Evolutionary conservation across 1,140 invertebrate genomes (phyloP).

Genomic region (Drosophila cardini): DNA sequence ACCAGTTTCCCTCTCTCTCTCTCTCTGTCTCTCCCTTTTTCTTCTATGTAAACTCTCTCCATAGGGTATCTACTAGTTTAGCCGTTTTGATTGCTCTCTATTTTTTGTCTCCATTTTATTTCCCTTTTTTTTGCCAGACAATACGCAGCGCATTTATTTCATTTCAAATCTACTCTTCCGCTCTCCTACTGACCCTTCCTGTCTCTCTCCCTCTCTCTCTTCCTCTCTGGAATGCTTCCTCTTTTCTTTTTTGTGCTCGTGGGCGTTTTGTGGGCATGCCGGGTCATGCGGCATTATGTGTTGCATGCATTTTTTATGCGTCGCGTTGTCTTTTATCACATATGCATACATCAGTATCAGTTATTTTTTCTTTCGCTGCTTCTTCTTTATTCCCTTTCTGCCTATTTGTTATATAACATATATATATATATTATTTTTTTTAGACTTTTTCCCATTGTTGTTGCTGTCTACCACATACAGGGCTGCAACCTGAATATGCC

Average conservation of each 20-base stretch:
- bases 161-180: slow-evolving; percentile 39
- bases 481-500: slow-evolving; percentile 45
- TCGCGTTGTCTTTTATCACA: slow-evolving; percentile 74
- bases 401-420: slow-evolving; percentile 14
- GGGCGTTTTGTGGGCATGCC: slow-evolving; percentile 58
- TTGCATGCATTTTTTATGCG: slow-evolving; percentile 76
- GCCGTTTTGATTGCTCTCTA: background rate
- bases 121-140: slow-evolving; percentile 68
- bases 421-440: slow-evolving; percentile 24
- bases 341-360: slow-evolving; percentile 66
- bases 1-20: no score
- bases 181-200: background rate
- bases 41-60: background rate
- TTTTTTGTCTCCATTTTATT: slow-evolving; percentile 33
- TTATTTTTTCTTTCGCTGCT: slow-evolving; percentile 9
- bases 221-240: background rate
- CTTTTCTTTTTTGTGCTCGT: slow-evolving; percentile 29
- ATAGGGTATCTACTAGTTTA: background rate
- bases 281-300: slow-evolving; percentile 78
- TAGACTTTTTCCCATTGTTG: slow-evolving; percentile 27
- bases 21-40: no score
- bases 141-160: slow-evolving; percentile 76
- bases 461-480: slow-evolving; percentile 58
- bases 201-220: background rate
- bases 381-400: background rate